Conservation (phyloP, 37 sponge, comb jelly and placozoan genomes). For the Spongia lamella region DNA sequence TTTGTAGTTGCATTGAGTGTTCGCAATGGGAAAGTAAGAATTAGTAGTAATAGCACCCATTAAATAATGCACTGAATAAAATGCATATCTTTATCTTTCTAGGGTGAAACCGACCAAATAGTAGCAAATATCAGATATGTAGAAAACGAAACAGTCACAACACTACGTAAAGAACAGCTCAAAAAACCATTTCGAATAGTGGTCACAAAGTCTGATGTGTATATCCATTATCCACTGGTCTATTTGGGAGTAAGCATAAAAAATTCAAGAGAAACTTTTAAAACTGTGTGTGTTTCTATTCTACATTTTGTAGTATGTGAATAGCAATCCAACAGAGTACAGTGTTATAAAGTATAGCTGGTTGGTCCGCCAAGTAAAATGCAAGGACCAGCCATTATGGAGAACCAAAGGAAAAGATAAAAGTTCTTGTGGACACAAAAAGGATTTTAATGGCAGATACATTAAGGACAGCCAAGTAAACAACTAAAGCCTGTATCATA, state of each 20-base stretch:
- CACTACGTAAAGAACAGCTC: conserved; percentile 52
- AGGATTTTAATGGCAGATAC: too few species aligned
- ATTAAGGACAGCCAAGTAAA: too few species aligned
- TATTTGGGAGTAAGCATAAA: conserved; percentile 45
- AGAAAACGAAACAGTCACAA: conserved; percentile 24
- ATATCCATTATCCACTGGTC: conserved; percentile 60
- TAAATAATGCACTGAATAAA: conserved; percentile 7
- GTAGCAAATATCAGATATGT: conserved; percentile 63
- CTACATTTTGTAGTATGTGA: conserved; percentile 22
- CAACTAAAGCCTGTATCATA: background rate
- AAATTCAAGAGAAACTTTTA: background rate
- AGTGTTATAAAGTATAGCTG: conserved; percentile 3
- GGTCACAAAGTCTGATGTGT: conserved; percentile 70
- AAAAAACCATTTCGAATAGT: conserved; percentile 75
- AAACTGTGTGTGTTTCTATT: background rate
- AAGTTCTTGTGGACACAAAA: background rate
- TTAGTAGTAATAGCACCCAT: background rate
- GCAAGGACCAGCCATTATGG: background rate
- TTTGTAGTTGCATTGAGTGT: conserved; percentile 72
- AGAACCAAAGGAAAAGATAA: background rate
- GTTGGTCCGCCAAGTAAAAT: conserved; percentile 16
- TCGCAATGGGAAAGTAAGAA: conserved; percentile 66
- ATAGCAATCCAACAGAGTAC: conserved; percentile 25
- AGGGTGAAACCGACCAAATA: conserved; percentile 60
- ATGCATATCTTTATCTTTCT: background rate